phyloP scores from a whole-genome alignment of 2,888 invertebrate genomes.

The Dione juno region DNA sequence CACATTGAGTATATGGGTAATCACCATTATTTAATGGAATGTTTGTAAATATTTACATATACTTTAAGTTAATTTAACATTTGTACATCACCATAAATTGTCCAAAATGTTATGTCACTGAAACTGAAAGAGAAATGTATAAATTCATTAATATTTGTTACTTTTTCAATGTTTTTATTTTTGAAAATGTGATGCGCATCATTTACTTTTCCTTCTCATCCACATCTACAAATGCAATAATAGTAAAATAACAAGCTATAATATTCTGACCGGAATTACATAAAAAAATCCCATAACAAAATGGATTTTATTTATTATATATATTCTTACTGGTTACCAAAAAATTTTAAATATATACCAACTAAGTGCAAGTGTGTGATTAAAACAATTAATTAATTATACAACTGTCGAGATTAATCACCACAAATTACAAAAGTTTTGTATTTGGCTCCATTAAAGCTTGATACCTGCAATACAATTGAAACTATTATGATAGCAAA shows the following conservation, averaged over 20 bases:
- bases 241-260: slow-evolving; percentile 29
- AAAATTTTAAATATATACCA: neutral
- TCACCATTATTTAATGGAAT: slow-evolving; percentile 29
- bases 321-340: neutral
- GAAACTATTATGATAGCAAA: slow-evolving; percentile 23
- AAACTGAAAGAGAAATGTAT: neutral
- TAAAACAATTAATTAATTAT: neutral
- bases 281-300: slow-evolving; percentile 16
- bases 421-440: slow-evolving; percentile 6
- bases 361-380: neutral
- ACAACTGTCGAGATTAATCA: neutral
- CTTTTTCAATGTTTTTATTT: neutral
- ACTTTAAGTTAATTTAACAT: neutral
- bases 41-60: slow-evolving; percentile 20
- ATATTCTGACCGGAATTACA: slow-evolving; percentile 41
- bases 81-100: neutral
- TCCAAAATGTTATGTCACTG: neutral
- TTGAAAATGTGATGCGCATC: slow-evolving; percentile 37
- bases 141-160: neutral
- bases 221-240: slow-evolving; percentile 20
- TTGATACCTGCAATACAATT: slow-evolving; percentile 34
- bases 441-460: slow-evolving; percentile 36
- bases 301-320: neutral
- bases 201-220: slow-evolving; percentile 35
- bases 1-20: neutral